Conservation (phyloP, 2,888 invertebrate genomes). For the Boloria euphrosyne region DNA sequence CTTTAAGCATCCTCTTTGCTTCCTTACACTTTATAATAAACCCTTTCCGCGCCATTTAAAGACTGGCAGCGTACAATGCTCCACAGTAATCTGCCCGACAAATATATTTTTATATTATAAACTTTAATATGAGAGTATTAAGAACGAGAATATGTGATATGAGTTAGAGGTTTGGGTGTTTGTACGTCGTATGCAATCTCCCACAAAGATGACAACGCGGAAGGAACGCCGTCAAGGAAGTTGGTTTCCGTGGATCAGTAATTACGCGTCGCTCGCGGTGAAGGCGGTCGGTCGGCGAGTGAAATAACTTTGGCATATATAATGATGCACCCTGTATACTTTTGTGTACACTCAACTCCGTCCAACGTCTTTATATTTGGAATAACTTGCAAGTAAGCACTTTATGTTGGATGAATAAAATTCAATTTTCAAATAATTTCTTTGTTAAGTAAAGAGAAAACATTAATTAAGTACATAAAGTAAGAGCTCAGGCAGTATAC, state of each 20-base stretch:
- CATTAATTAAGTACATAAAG: neutral
- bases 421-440: too few relatives aligned
- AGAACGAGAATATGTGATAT: neutral
- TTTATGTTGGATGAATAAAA: too few relatives aligned
- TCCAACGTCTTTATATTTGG: too few relatives aligned
- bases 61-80: slow-evolving; percentile 7
- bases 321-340: slow-evolving; percentile 11
- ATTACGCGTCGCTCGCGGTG: slow-evolving; percentile 32
- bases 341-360: neutral
- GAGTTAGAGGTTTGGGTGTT: neutral
- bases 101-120: slow-evolving; percentile 2
- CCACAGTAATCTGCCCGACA: neutral
- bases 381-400: too few relatives aligned
- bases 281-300: slow-evolving; percentile 14
- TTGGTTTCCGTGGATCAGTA: slow-evolving; percentile 40
- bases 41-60: slow-evolving; percentile 32
- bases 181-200: slow-evolving; percentile 23
- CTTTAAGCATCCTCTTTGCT: slow-evolving; percentile 12
- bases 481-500: neutral
- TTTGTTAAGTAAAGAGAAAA: neutral
- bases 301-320: slow-evolving; percentile 11
- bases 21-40: slow-evolving; percentile 28
- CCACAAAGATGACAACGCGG: slow-evolving; percentile 36
- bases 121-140: neutral
- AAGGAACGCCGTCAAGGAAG: slow-evolving; percentile 36